These are phyloP conservation scores for Solenodon paradoxus DNA, from an alignment of 2,113 vertebrate species.

Conservation along the genomic window DNA sequence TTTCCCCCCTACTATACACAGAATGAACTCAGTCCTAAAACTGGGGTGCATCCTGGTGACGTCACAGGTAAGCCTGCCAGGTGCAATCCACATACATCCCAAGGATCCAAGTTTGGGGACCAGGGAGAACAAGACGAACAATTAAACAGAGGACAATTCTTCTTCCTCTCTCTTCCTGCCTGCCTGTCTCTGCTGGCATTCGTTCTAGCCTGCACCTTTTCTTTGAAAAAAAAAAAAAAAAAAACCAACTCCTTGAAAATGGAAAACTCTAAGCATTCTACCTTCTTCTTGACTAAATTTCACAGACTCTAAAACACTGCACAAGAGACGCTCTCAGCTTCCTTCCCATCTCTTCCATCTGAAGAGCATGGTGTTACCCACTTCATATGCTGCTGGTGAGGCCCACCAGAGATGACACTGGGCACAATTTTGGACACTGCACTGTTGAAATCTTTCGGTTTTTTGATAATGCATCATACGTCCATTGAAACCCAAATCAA, in stretches of 20 bases:
- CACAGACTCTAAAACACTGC: neutral
- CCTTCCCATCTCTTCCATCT: neutral
- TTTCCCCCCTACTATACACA: neutral
- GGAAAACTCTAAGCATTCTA: neutral
- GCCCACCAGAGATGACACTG: neutral
- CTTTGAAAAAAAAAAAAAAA: no score
- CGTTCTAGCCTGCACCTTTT: no score
- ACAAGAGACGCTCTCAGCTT: neutral
- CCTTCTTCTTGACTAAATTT: neutral
- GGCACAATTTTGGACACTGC: neutral
- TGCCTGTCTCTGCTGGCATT: no score
- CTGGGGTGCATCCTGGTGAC: no score
- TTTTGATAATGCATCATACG: conserved; percentile 12
- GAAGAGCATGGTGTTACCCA: neutral
- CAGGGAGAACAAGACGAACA: no score
- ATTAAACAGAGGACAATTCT: no score
- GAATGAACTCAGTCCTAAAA: neutral
- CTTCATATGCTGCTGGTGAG: neutral
- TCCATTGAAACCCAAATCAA: conserved; percentile 22
- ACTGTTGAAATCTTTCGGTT: neutral
- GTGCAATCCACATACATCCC: no score
- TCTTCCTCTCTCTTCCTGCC: no score
- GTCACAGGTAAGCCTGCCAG: no score
- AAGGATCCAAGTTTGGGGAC: no score
- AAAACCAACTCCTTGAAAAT: no score